Evolutionary conservation across 1,140 invertebrate genomes (phyloP).

Genomic region (Calliopsis andreniformis): DNA sequence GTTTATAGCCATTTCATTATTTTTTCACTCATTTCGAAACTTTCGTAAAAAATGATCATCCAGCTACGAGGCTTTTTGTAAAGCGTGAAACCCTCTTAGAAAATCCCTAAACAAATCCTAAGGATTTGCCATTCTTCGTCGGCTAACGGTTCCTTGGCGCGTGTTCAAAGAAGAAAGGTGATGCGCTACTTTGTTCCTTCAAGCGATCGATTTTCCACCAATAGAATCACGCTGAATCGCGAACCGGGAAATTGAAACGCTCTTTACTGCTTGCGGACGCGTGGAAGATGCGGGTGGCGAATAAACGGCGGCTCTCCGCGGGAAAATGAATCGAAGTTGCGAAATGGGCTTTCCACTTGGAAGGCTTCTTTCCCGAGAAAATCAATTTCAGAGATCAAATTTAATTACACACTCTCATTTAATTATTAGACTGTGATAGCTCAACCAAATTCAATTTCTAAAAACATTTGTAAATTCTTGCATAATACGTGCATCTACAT

Average conservation of each 20-base stretch:
- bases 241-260: too few species aligned
- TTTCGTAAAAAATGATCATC: too few species aligned
- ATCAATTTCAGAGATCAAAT: neutral
- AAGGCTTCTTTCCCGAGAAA: neutral
- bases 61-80: too few species aligned
- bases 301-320: neutral
- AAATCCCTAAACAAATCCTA: conserved; percentile 9
- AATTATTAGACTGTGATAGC: too few species aligned
- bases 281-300: neutral
- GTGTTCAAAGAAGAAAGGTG: neutral
- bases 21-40: neutral
- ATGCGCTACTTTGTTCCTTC: conserved; percentile 4
- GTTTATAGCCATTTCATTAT: too few species aligned
- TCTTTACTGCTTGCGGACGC: neutral
- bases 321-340: neutral
- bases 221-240: neutral
- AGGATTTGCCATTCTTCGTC: neutral
- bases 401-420: too few species aligned
- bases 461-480: too few species aligned
- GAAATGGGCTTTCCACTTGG: neutral
- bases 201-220: conserved; percentile 9
- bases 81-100: neutral
- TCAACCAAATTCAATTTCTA: too few species aligned
- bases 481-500: too few species aligned
- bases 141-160: neutral